Evolutionary conservation across 2,888 invertebrate genomes (phyloP), one percentile per base, ranked within the genome.

Genomic region (Leptogaster cylindrica): DNA sequence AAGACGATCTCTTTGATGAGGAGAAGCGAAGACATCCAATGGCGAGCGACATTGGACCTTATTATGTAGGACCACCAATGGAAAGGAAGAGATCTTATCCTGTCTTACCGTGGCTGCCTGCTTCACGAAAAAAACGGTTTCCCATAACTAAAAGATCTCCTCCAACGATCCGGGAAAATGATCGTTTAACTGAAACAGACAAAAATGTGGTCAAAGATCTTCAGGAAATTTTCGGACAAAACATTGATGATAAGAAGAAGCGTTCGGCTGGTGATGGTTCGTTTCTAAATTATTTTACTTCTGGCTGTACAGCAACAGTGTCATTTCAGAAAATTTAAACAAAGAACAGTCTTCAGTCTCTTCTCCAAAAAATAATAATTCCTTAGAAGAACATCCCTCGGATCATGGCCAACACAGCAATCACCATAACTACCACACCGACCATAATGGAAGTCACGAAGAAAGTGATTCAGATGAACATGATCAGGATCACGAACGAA

Each of bases 131-230:
- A 66, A 89, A 89, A 79, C 83, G 87, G 2, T 89, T 88, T 74
- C 88, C 88, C 0, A 87, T 89, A 0, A 80, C 86, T 2, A 89
- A 90, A 76, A 83, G 89, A 1, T 89, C 89, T 55, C 86, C 85
- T 70, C 12, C 18, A 52, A 25, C 23, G n/a, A 36, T 27, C n/a
- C 27, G 20, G 6, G 28, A 65, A 12, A 31, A 65, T n/a, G 20
- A 20, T 5, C 51, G 39, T 39, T 82, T 75, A 23, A 73, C 71
- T 23, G 85, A 86, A 52, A 89, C 89, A 1, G 89, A 90, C 75
- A 89, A 90, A 2, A 87, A 86, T 77, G 86, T 90, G 8, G 86
- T 87, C 25, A 85, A 87, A 76, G 90, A 90, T 74, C 78, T 90
- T 41, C 88, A 87, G 41, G 86, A 86, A 75, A 84, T 90, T 68